Percentiles rank a stretch among this genome's conserved stretches.
Evolutionary conservation across 2,113 vertebrate species (phyloP).

Genomic region (Tachuris rubrigastra): DNA sequence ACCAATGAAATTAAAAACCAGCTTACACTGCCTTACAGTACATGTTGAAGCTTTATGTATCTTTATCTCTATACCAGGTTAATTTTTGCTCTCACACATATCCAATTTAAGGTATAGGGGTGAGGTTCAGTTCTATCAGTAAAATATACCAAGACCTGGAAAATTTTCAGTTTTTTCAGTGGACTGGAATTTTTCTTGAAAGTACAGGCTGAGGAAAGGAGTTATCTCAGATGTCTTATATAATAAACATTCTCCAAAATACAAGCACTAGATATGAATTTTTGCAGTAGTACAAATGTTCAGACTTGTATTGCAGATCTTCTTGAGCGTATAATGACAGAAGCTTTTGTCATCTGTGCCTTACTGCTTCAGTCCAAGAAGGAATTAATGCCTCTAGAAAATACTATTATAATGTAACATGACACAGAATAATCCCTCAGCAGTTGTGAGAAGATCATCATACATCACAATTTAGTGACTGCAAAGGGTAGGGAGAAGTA

Average conservation of each 20-base stretch:
- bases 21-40: not conserved
- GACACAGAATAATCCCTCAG: not conserved
- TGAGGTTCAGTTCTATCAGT: not conserved
- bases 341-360: not conserved
- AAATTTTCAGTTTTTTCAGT: not conserved
- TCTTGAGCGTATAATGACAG: not conserved
- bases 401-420: not conserved
- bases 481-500: not conserved
- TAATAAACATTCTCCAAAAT: not conserved
- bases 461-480: not conserved
- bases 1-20: not conserved
- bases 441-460: not conserved
- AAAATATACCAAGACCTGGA: not conserved
- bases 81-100: not conserved
- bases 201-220: not conserved
- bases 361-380: not conserved
- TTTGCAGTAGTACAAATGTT: not conserved
- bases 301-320: not conserved
- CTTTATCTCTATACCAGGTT: not conserved
- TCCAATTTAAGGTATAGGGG: not conserved
- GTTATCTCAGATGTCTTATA: not conserved
- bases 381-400: conserved; percentile 8
- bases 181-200: not conserved
- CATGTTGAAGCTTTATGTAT: not conserved
- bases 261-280: not conserved